Conservation (phyloP, 2,888 invertebrate species). For the Linnaemya vulpina region DNA sequence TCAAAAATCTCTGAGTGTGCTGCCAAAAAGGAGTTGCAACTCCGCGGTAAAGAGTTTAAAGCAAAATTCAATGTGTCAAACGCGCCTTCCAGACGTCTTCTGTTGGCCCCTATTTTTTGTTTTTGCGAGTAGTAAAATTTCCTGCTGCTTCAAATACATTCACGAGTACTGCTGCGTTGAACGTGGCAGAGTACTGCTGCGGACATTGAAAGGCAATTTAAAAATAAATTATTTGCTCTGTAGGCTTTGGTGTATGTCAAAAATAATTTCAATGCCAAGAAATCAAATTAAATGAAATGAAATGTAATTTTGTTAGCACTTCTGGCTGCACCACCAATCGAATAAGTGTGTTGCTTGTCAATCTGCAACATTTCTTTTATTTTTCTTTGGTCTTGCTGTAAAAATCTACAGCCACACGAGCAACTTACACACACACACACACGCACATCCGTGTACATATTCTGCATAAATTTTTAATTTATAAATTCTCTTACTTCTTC, state of each 20-base stretch:
- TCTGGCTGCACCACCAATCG: neutral
- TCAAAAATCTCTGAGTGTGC: no score
- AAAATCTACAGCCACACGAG: neutral
- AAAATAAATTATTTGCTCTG: no score
- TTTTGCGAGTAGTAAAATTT: no score
- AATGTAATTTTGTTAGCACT: neutral
- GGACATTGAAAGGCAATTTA: no score
- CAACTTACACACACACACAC: neutral
- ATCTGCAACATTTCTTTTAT: constrained; percentile 24
- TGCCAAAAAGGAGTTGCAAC: no score
- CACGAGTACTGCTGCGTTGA: no score
- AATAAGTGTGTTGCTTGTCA: constrained; percentile 44
- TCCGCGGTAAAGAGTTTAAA: no score
- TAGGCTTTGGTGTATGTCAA: neutral
- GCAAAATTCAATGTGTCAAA: no score
- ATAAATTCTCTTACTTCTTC: neutral
- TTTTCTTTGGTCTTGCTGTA: neutral
- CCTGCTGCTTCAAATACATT: no score
- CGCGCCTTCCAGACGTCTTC: no score
- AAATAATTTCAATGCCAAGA: neutral
- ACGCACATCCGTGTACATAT: neutral
- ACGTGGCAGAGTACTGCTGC: no score
- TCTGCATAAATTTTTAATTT: constrained; percentile 33
- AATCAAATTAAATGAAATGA: neutral
- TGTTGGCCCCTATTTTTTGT: no score